A percentile compares a stretch with the other conserved stretches of the same genome.
Evolutionary conservation across 2,113 vertebrate genomes (phyloP).

Genomic region (Cygnus buccinator): DNA sequence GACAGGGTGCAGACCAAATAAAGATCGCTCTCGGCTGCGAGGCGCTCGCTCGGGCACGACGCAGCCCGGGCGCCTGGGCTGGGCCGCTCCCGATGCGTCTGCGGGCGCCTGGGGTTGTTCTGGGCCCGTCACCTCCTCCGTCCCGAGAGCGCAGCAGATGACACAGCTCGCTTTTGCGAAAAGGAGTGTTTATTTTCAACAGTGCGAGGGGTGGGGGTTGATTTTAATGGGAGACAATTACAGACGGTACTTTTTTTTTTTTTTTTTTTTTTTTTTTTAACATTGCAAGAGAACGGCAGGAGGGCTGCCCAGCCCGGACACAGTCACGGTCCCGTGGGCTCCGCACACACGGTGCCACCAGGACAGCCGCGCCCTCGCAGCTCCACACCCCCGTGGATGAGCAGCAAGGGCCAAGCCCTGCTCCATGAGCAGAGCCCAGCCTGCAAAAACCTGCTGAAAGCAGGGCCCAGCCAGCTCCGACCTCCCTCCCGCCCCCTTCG

Average conservation of each 20-base stretch:
- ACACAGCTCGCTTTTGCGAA: conserved; percentile 37
- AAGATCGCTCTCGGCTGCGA: conserved; percentile 37
- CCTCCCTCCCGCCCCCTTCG: not conserved
- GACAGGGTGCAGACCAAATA: conserved; percentile 60
- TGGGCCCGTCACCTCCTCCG: not conserved
- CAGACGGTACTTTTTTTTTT: conserved; percentile 11
- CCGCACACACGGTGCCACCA: rapidly evolving
- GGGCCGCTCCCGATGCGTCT: not conserved
- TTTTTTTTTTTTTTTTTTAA: conserved; percentile 38
- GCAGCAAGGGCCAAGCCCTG: not conserved
- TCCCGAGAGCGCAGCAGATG: conserved; percentile 3
- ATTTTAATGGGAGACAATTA: conserved; percentile 15
- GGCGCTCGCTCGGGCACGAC: not conserved
- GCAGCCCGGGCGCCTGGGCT: not conserved
- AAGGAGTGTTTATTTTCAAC: conserved; percentile 62
- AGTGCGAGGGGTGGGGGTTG: not conserved
- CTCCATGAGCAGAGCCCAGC: not conserved
- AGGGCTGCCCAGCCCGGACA: not conserved
- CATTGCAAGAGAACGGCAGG: not conserved
- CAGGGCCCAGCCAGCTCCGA: not conserved
- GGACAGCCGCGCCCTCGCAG: not conserved
- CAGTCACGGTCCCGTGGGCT: not conserved
- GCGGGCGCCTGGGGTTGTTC: not conserved
- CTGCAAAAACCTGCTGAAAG: not conserved
- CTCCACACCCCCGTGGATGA: not conserved